Evolutionary conservation across 2,888 invertebrate species (phyloP).

Genomic region (Zeuzera pyrina): DNA sequence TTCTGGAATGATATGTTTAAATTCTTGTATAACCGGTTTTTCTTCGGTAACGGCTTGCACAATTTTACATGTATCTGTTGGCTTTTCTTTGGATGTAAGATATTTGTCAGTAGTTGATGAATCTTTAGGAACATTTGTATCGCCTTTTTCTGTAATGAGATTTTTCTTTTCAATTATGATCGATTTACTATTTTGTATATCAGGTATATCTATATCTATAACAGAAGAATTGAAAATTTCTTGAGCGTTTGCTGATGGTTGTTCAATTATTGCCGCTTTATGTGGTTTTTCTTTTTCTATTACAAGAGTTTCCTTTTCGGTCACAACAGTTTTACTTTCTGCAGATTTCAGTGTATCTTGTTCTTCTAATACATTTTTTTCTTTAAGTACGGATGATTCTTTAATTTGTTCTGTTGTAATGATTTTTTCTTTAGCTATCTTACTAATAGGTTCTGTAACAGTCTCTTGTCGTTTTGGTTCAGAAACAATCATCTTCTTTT

Average conservation of each 20-base stretch:
- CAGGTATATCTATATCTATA: constrained; percentile 3
- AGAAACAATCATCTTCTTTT: background rate
- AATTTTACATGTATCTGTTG: background rate
- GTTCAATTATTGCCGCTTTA: background rate
- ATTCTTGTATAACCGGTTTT: constrained; percentile 30
- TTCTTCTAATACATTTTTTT: background rate
- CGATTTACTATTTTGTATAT: constrained; percentile 1
- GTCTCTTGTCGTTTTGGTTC: background rate
- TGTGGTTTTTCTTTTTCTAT: constrained; percentile 1
- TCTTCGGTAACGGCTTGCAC: constrained; percentile 5
- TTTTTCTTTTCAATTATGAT: constrained; percentile 2
- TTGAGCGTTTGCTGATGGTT: background rate
- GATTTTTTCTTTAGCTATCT: too few relatives aligned
- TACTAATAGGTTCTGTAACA: background rate
- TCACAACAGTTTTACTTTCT: constrained; percentile 22
- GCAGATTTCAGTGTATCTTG: background rate
- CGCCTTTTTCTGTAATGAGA: background rate
- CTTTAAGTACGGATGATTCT: background rate
- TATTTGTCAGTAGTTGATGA: background rate
- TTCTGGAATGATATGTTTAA: constrained; percentile 14
- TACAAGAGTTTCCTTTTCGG: constrained; percentile 17
- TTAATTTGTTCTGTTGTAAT: too few relatives aligned
- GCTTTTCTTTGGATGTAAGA: background rate
- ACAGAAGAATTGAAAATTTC: background rate
- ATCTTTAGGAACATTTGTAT: background rate